These are phyloP conservation scores for Tenualosa thibaudeaui DNA, from an alignment of 2,797 vertebrate species.

Conservation along the genomic window DNA sequence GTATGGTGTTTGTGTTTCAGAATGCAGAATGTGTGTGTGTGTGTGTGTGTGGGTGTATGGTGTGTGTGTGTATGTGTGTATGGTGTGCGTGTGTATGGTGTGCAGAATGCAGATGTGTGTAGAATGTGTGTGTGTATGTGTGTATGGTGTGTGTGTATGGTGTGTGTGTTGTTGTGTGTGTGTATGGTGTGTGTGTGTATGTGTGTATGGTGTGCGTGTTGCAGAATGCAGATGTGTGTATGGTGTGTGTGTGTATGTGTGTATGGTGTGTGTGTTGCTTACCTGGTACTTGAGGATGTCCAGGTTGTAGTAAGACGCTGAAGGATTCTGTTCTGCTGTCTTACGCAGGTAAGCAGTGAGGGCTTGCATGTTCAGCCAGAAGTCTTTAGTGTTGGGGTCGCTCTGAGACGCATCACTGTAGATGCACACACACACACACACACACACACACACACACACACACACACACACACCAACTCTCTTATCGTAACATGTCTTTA, in stretches of 20 bases:
- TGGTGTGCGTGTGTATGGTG: background rate
- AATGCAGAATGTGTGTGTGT: no score
- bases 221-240: background rate
- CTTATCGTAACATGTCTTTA: no score
- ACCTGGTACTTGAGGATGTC: constrained; percentile 98
- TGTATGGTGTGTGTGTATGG: background rate
- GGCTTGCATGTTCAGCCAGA: constrained; percentile 98
- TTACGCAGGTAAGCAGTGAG: constrained; percentile 97
- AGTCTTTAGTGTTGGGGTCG: constrained; percentile 89
- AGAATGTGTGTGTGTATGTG: background rate
- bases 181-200: background rate
- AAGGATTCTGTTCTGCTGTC: constrained; percentile 90
- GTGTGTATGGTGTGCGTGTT: background rate
- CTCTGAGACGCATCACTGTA: constrained; percentile 90
- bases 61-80: background rate
- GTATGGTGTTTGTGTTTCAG: no score
- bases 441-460: constrained; percentile 1
- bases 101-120: background rate
- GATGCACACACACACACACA: constrained; percentile 15
- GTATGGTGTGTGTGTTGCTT: constrained; percentile 30
- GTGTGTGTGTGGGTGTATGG: no score
- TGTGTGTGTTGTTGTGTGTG: constrained; percentile 40
- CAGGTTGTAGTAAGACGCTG: constrained; percentile 94
- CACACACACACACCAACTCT: constrained; percentile 25
- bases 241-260: background rate